Base-by-base conservation (phyloP, 1,140 invertebrate genomes). In the Mamestra configurata region DNA sequence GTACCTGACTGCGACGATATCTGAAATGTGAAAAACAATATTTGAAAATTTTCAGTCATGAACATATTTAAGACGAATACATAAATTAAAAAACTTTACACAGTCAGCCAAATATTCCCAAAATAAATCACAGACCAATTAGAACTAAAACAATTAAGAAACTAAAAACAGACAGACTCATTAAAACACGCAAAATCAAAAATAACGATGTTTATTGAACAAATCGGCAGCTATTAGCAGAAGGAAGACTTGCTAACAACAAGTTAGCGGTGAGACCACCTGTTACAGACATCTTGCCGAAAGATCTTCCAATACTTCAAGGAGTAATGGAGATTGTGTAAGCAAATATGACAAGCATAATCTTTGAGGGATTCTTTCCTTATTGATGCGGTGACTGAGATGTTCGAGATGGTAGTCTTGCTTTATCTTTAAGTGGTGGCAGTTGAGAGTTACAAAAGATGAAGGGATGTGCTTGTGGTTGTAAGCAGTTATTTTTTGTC, bases 331-430 rank as follows among this genome's bases (percentile, higher is more conserved):
- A 37, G 18, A 37, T 49, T 49, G 40, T 49, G 22, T 46, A 70
- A 70, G 22, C 66, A 70, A 70, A 49, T 70, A 70, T 70, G 66
- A 49, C 66, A 70, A 15, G 40, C 13, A 24, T 43, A 46, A 68
- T 40, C 11, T 70, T 49, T n/a, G 40, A 49, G 8, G 20, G 5
- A 70, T 70, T 27, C 40, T 46, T 46, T 70, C 66, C 40, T 24
- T 15, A 11, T 46, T 13, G 8, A 66, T 6, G 66, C n/a, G 66
- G 11, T 7, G 66, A 70, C 5, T 1, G 66, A 70, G 8, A 22
- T 22, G 61, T 11, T 11, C 35, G n/a, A n/a, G 40, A 18, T 40
- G 11, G 55, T 24, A n/a, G 4, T 37, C 35, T 6, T 13, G n/a
- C 11, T 40, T 66, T 66, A 66, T 66, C 61, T 66, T 18, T 40